Conservation (phyloP, 2,888 invertebrate species). For the Agriotes lineatus region DNA sequence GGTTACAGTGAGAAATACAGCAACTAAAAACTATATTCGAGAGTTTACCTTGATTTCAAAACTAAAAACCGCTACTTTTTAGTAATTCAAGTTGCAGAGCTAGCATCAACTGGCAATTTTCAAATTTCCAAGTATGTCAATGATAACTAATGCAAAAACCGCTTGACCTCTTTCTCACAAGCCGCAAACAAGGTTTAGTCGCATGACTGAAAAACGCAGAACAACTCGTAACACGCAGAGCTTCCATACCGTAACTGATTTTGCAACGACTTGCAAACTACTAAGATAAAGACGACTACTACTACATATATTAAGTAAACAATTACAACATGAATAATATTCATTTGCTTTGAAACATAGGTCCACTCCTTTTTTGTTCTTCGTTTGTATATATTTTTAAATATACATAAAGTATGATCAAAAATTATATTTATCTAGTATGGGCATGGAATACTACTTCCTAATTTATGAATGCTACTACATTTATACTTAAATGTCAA, state of each 20-base stretch:
- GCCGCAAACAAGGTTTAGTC: neutral
- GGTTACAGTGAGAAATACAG: neutral
- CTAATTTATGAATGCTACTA: too few species aligned
- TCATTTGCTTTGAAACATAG: too few species aligned
- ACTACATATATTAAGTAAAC: too few species aligned
- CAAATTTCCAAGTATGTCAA: slow-evolving; percentile 22
- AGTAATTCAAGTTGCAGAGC: neutral
- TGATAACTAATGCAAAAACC: slow-evolving; percentile 4
- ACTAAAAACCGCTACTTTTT: neutral
- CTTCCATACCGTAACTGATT: neutral
- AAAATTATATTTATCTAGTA: too few species aligned
- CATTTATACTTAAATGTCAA: too few species aligned
- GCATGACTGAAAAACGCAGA: neutral
- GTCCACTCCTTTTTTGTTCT: too few species aligned
- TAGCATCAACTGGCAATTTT: neutral
- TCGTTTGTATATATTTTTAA: too few species aligned
- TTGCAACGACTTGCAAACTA: too few species aligned
- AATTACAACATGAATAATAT: too few species aligned
- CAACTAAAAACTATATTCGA: neutral
- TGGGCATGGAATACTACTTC: too few species aligned
- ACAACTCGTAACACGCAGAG: neutral
- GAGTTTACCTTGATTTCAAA: slow-evolving; percentile 5
- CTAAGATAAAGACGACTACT: too few species aligned
- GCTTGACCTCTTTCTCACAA: slow-evolving; percentile 8
- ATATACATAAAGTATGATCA: too few species aligned